phyloP scores from a whole-genome alignment of 2,113 vertebrate genomes.

The Marcusenius ussheri region DNA sequence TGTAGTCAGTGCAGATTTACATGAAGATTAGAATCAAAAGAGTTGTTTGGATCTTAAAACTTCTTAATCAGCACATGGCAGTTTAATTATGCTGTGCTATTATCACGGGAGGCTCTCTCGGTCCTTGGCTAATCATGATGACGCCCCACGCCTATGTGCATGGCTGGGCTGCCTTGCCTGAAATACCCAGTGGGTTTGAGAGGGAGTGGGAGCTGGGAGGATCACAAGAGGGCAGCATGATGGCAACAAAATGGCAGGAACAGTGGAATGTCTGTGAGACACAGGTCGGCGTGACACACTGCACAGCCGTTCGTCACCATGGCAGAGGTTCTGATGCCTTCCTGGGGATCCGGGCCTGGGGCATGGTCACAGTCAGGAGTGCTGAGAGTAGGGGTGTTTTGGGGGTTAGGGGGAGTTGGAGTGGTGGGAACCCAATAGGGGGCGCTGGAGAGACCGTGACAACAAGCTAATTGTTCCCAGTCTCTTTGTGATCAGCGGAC shows the following conservation, averaged over 20 bases:
- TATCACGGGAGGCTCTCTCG: background rate
- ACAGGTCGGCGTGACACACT: background rate
- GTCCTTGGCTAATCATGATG: background rate
- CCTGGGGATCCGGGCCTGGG: background rate
- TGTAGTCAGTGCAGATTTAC: background rate
- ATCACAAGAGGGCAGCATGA: background rate
- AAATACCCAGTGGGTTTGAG: background rate
- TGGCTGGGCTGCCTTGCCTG: background rate
- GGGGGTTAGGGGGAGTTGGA: background rate
- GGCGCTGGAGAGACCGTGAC: slow-evolving; percentile 19
- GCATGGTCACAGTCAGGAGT: background rate
- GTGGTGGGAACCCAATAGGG: too few relatives aligned
- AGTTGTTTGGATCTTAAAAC: background rate
- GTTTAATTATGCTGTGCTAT: background rate
- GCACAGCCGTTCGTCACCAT: background rate
- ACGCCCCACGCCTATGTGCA: background rate
- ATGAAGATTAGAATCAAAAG: background rate
- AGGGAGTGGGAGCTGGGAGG: background rate
- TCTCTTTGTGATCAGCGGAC: slow-evolving; percentile 16
- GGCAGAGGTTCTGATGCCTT: background rate
- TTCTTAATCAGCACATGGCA: background rate
- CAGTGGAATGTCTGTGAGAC: background rate
- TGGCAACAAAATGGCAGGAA: background rate
- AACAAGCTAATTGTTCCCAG: slow-evolving; percentile 41
- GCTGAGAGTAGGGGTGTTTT: too few relatives aligned